phyloP scores from a whole-genome alignment of 2,888 invertebrate genomes.

The Apamea sordens region DNA sequence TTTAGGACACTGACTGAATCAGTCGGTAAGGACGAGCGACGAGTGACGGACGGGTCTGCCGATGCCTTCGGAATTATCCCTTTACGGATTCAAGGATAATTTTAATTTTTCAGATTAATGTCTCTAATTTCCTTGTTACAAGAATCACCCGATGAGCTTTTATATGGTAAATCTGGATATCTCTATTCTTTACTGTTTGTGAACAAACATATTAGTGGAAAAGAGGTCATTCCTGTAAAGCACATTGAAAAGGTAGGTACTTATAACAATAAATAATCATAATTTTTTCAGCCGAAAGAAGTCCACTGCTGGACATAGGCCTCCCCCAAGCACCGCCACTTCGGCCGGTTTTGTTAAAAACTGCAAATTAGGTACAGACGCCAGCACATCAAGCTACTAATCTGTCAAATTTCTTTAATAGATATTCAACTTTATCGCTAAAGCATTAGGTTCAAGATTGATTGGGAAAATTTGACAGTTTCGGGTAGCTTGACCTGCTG shows the following conservation, averaged over 20 bases:
- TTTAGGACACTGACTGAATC: no score
- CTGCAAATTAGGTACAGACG: neutral
- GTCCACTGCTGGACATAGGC: neutral
- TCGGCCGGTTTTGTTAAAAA: neutral
- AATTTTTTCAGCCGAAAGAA: neutral
- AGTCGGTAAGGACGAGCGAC: no score
- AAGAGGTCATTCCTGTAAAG: constrained; percentile 90
- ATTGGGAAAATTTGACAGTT: no score
- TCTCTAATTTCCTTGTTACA: constrained; percentile 89
- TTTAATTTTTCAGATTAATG: constrained; percentile 88
- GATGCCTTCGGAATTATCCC: neutral
- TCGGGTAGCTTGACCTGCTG: no score
- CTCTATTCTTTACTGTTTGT: constrained; percentile 94
- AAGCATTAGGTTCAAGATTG: no score
- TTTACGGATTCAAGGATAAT: neutral
- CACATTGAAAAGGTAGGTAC: constrained; percentile 90
- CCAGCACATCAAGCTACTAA: no score
- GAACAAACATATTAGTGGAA: constrained; percentile 91
- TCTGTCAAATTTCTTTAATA: no score
- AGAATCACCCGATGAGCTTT: constrained; percentile 94
- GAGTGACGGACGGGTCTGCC: no score
- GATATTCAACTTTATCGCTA: no score
- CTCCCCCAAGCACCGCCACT: neutral
- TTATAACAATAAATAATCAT: neutral
- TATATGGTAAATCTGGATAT: constrained; percentile 96